A percentile compares a stretch with the other conserved stretches of the same genome.
Conservation (phyloP, 1,140 invertebrate species). For the Danaus melanippus region DNA sequence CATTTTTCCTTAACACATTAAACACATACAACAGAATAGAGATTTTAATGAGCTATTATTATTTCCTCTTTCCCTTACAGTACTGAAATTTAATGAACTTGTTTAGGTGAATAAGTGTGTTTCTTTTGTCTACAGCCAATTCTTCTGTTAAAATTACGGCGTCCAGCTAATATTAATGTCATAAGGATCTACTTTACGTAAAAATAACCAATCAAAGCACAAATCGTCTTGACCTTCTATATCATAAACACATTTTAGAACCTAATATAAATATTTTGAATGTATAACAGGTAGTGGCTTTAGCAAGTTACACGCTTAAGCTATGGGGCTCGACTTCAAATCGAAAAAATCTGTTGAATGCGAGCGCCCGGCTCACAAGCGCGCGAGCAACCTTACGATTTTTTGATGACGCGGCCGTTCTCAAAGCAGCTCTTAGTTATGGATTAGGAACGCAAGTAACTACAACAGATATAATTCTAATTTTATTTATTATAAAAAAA, state of each 20-base stretch:
- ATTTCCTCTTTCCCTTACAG: too few species aligned
- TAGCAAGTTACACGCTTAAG: constrained; percentile 50
- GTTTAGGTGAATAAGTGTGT: too few species aligned
- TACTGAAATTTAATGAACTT: too few species aligned
- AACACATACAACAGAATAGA: too few species aligned
- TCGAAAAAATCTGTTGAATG: constrained; percentile 33
- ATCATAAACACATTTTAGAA: not conserved
- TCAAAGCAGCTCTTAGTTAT: constrained; percentile 37
- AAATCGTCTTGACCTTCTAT: not conserved
- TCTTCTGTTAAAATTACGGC: too few species aligned
- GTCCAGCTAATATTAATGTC: too few species aligned
- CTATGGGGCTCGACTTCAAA: constrained; percentile 43
- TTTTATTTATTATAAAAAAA: not conserved
- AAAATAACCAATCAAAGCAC: not conserved
- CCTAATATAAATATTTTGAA: not conserved
- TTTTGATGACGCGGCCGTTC: constrained; percentile 45
- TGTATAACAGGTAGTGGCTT: constrained; percentile 37
- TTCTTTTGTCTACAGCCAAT: too few species aligned
- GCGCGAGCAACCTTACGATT: constrained; percentile 43
- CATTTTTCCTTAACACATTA: too few species aligned
- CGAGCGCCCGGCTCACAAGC: constrained; percentile 41
- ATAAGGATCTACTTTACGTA: too few species aligned
- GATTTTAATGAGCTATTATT: too few species aligned
- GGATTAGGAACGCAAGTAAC: constrained; percentile 48
- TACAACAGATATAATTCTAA: not conserved